Conservation (phyloP, 2,113 vertebrate species). For the Conger conger region DNA sequence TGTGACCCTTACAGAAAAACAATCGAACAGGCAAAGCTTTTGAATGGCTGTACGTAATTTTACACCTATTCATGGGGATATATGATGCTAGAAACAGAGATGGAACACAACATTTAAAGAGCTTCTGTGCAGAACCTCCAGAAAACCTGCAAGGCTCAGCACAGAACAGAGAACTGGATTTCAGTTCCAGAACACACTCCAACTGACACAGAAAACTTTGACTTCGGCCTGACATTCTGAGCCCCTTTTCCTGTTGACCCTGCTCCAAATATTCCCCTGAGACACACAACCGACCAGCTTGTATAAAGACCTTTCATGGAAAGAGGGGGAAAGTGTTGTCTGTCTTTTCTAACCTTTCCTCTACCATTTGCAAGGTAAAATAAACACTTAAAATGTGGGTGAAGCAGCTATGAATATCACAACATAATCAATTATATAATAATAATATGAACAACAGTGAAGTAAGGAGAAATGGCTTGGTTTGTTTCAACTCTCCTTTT, state of each 20-base stretch:
- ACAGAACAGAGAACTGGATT: constrained; percentile 16
- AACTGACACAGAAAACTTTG: constrained; percentile 20
- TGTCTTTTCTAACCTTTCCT: background rate
- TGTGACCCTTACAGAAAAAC: background rate
- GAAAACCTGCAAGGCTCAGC: background rate
- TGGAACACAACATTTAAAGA: background rate
- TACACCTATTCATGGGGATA: background rate
- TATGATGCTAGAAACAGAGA: background rate
- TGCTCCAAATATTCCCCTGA: constrained; percentile 8
- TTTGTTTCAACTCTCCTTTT: constrained; percentile 38
- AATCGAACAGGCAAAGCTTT: background rate
- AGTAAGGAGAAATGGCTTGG: constrained; percentile 37
- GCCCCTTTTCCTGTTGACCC: background rate
- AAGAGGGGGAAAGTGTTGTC: constrained; percentile 37
- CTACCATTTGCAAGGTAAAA: constrained; percentile 30
- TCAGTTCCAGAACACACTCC: constrained; percentile 29
- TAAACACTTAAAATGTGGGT: constrained; percentile 28
- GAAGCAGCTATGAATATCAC: constrained; percentile 48
- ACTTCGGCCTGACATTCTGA: background rate
- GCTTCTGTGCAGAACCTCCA: background rate
- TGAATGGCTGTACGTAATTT: constrained; percentile 20
- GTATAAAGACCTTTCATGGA: constrained; percentile 22
- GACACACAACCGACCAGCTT: constrained; percentile 8
- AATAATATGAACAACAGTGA: constrained; percentile 31
- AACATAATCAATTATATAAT: constrained; percentile 27